Percentiles rank a stretch among this genome's conserved stretches.
Evolutionary conservation across 2,797 vertebrate species (phyloP).

Genomic region (Takifugu rubripes): DNA sequence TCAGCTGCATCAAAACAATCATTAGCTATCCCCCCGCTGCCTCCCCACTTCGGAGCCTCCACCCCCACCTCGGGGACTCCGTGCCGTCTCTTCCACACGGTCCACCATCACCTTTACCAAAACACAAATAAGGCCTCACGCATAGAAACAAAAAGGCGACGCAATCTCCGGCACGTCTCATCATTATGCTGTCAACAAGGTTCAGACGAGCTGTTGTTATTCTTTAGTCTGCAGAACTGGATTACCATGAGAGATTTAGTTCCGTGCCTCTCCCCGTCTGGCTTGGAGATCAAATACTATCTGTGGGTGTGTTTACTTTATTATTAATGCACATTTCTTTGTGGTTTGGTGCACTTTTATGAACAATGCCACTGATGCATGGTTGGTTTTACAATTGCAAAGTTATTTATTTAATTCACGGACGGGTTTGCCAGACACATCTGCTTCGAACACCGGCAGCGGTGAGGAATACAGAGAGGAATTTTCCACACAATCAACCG

Average conservation of each 20-base stretch:
- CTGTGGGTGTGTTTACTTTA: conserved; percentile 22
- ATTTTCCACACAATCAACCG: conserved; percentile 2
- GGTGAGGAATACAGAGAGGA: conserved; percentile 4
- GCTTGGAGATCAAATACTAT: conserved; percentile 18
- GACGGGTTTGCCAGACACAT: too few species aligned
- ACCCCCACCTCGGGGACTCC: conserved; percentile 22
- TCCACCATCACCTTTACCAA: conserved; percentile 13
- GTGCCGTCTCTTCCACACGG: conserved; percentile 22
- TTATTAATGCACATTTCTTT: conserved; percentile 17
- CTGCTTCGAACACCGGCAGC: conserved; percentile 9
- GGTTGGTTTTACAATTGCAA: conserved; percentile 6
- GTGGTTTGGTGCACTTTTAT: conserved; percentile 4
- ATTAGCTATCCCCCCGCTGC: conserved; percentile 67
- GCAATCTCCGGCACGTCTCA: conserved; percentile 14
- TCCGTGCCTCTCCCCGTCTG: not conserved
- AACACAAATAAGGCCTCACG: conserved; percentile 39
- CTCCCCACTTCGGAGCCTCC: not conserved
- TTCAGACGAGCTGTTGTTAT: not conserved
- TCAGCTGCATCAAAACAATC: conserved; percentile 75
- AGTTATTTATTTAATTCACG: too few species aligned
- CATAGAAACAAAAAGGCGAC: not conserved
- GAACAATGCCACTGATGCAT: conserved; percentile 11
- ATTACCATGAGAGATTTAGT: conserved; percentile 2
- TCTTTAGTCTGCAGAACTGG: conserved; percentile 8
- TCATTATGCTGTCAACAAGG: conserved; percentile 13